Evolutionary conservation across 2,113 vertebrate genomes (phyloP).

Genomic region (Boleophthalmus pectinirostris): DNA sequence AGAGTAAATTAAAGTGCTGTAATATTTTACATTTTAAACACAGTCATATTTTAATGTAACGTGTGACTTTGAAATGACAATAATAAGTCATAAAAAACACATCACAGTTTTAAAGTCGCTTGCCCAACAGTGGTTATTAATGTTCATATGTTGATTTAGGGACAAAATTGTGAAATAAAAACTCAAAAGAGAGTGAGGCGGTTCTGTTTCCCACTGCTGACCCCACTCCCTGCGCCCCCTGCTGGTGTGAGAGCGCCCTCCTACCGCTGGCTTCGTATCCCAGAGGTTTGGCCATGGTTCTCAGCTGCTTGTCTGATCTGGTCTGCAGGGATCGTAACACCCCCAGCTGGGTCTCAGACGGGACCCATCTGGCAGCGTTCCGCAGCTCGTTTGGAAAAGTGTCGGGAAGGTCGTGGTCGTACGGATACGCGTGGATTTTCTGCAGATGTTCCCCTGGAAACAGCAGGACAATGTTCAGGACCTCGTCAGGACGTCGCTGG

Average conservation of each 20-base stretch:
- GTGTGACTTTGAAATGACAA: no score
- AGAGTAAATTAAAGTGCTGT: no score
- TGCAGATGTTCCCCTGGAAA: conserved; percentile 14
- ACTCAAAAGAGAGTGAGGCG: no score
- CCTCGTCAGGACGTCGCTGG: not conserved
- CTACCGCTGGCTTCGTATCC: not conserved
- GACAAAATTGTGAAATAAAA: no score
- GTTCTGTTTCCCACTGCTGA: no score
- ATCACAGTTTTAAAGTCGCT: no score
- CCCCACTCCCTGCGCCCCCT: no score
- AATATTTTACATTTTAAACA: no score
- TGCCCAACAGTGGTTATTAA: no score
- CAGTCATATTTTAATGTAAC: no score
- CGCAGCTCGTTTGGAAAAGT: not conserved
- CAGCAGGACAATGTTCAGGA: not conserved
- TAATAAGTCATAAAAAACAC: no score
- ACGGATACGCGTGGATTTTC: conserved; percentile 10
- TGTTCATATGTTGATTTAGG: no score
- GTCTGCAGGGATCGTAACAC: not conserved
- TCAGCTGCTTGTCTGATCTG: not conserved
- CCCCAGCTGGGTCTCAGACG: not conserved
- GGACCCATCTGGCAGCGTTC: not conserved
- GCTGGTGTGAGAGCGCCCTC: not conserved
- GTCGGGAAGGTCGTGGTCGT: not conserved
- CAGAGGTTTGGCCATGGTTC: not conserved